Evolutionary conservation across 2,113 vertebrate genomes (phyloP).

Genomic region (Zosterops lateralis): DNA sequence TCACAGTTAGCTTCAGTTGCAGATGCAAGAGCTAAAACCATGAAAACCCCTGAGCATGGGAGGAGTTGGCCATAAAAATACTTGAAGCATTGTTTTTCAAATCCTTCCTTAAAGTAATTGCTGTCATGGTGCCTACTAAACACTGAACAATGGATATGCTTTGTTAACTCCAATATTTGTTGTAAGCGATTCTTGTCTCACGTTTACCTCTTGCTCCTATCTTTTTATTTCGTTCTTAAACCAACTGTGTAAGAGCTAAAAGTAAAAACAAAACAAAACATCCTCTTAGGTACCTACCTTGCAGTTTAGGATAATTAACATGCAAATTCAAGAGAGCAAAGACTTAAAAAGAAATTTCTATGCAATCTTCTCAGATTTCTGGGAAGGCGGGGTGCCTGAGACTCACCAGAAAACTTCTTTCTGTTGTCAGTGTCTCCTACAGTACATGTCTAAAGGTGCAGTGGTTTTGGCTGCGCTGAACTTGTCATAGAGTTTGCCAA

Average conservation of each 20-base stretch:
- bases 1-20: slow-evolving; percentile 40
- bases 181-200: background rate
- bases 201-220: background rate
- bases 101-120: slow-evolving; percentile 16
- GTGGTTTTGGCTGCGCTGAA: slow-evolving; percentile 24
- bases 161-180: background rate
- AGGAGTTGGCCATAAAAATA: slow-evolving; percentile 25
- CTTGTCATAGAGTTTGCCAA: slow-evolving; percentile 42
- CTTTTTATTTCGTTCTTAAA: background rate
- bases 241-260: background rate
- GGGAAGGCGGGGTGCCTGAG: background rate
- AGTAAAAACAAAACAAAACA: background rate
- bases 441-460: background rate
- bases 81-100: slow-evolving; percentile 31
- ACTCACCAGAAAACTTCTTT: background rate
- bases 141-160: background rate
- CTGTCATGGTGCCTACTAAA: slow-evolving; percentile 26
- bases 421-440: background rate
- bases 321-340: background rate
- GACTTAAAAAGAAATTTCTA: background rate
- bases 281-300: background rate
- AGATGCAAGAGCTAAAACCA: slow-evolving; percentile 21
- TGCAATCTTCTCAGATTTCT: background rate
- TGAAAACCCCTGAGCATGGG: slow-evolving; percentile 44
- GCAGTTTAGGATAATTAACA: background rate